phyloP scores from a whole-genome alignment of 2,888 invertebrate species.

The Dioctria rufipes region DNA sequence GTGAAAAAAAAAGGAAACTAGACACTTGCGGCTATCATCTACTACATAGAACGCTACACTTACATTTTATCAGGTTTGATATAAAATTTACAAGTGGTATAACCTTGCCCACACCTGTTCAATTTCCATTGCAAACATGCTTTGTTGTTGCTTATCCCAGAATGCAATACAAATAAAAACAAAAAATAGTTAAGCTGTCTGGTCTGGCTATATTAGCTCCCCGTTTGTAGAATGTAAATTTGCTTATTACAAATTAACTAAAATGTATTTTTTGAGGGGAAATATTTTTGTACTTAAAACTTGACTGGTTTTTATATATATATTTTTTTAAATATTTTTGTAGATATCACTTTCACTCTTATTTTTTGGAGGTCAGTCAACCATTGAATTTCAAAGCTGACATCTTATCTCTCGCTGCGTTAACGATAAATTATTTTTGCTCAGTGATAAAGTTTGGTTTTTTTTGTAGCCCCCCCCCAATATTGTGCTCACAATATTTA shows the following conservation, averaged over 20 bases:
- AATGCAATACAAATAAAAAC: background rate
- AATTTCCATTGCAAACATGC: constrained; percentile 31
- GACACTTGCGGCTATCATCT: constrained; percentile 7
- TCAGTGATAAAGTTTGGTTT: too few relatives aligned
- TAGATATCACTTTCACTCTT: constrained; percentile 24
- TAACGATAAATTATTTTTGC: background rate
- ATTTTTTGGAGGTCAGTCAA: constrained; percentile 25
- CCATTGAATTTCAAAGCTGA: constrained; percentile 30
- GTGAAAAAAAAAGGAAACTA: background rate
- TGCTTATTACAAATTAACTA: too few relatives aligned
- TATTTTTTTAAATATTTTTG: background rate
- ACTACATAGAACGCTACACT: constrained; percentile 5
- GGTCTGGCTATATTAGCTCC: background rate
- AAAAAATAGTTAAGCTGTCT: background rate
- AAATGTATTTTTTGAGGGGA: background rate
- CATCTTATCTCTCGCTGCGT: background rate
- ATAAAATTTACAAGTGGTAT: constrained; percentile 25
- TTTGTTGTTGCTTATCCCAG: background rate
- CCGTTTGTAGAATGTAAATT: too few relatives aligned
- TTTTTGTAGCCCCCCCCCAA: too few relatives aligned
- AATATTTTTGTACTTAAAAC: background rate
- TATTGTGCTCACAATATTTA: too few relatives aligned
- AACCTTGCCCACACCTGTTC: constrained; percentile 47
- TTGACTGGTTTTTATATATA: background rate
- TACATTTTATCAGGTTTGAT: constrained; percentile 11